phyloP scores from a whole-genome alignment of 2,797 vertebrate genomes.

The Nothura maculosa region DNA sequence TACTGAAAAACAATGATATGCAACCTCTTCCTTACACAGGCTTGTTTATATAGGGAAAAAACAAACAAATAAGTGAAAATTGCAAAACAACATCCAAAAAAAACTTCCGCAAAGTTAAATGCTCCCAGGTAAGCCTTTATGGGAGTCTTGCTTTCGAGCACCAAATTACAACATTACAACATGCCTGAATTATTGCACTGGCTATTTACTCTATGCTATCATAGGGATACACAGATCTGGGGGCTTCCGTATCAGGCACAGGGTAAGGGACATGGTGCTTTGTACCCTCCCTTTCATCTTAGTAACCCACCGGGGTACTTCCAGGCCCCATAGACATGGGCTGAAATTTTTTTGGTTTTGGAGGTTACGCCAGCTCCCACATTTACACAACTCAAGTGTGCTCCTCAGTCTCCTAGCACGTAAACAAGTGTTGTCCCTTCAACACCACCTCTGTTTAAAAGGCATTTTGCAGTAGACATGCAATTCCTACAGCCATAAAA shows the following conservation, averaged over 20 bases:
- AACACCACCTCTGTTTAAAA: background rate
- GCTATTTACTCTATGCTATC: rapidly evolving
- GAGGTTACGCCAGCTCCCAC: background rate
- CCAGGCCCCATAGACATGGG: background rate
- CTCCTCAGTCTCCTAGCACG: background rate
- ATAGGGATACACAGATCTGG: background rate
- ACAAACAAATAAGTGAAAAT: background rate
- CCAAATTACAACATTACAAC: background rate
- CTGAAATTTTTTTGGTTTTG: background rate
- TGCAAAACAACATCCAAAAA: background rate
- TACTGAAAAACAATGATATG: background rate
- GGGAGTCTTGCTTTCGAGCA: too few species aligned
- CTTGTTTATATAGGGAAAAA: background rate
- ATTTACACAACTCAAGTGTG: background rate
- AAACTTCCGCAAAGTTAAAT: background rate
- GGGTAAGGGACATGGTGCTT: background rate
- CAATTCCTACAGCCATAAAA: background rate
- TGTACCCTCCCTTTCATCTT: background rate
- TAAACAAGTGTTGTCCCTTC: background rate
- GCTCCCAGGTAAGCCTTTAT: background rate
- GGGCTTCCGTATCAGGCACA: background rate
- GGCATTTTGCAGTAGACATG: background rate
- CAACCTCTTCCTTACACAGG: background rate
- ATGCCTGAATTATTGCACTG: background rate
- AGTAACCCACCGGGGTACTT: background rate